Evolutionary conservation across 2,113 vertebrate genomes (phyloP).

Genomic region (Scatophagus argus): DNA sequence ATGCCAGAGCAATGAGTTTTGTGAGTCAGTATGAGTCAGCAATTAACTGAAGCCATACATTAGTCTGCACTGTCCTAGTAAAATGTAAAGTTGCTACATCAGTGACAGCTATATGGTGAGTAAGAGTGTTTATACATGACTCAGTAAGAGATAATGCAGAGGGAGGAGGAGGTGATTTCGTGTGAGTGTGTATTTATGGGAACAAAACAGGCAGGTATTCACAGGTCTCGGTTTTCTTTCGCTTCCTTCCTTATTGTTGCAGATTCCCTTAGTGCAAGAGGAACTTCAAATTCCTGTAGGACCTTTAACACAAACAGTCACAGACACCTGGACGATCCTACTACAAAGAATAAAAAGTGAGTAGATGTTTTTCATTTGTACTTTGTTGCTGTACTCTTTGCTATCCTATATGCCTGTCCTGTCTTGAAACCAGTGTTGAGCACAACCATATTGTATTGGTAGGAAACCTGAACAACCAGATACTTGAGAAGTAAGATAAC

Average conservation of each 20-base stretch:
- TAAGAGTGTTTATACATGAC: conserved; percentile 9
- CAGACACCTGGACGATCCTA: background rate
- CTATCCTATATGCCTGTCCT: background rate
- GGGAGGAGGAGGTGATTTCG: conserved; percentile 29
- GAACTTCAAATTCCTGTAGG: conserved; percentile 23
- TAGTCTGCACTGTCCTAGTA: background rate
- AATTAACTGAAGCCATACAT: background rate
- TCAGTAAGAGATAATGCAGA: conserved; percentile 12
- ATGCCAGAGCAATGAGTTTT: background rate
- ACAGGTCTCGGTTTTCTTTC: conserved; percentile 56
- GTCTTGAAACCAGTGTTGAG: background rate
- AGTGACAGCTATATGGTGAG: background rate
- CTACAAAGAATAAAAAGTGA: conserved; percentile 6
- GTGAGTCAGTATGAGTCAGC: background rate
- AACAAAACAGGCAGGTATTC: conserved; percentile 57
- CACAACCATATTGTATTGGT: background rate
- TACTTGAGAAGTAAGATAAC: background rate
- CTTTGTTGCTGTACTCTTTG: background rate
- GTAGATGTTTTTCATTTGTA: background rate
- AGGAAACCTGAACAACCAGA: conserved; percentile 39
- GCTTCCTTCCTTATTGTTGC: conserved; percentile 52
- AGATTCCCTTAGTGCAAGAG: conserved; percentile 41
- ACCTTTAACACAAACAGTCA: background rate
- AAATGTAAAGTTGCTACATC: conserved; percentile 26
- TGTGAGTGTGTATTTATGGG: conserved; percentile 18